phyloP scores from a whole-genome alignment of 2,113 vertebrate species.

The Paracanthobrama guichenoti region DNA sequence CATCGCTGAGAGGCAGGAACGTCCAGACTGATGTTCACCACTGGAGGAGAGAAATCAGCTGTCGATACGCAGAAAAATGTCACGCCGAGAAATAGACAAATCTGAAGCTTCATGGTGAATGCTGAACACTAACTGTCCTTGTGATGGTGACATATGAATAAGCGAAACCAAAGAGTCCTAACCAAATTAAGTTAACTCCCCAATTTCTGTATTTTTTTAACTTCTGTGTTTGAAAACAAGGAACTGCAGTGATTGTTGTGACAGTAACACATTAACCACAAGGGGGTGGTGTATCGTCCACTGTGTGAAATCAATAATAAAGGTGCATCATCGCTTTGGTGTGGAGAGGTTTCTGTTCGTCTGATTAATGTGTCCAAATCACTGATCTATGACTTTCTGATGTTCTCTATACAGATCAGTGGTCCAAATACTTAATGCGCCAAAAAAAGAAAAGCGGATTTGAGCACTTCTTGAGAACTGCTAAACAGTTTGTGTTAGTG shows the following conservation, averaged over 20 bases:
- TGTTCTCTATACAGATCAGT: no score
- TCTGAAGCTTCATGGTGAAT: slow-evolving; percentile 18
- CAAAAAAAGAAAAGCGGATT: no score
- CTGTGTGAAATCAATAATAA: not conserved
- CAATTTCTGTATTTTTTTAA: not conserved
- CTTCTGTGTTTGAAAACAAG: not conserved
- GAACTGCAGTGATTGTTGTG: slow-evolving; percentile 1
- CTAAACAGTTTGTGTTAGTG: not conserved
- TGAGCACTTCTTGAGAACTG: no score
- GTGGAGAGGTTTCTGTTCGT: not conserved
- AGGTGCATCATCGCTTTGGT: not conserved
- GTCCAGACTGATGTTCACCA: slow-evolving; percentile 72
- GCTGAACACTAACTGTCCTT: not conserved
- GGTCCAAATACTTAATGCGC: no score
- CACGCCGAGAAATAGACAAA: slow-evolving; percentile 6
- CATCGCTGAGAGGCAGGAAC: slow-evolving; percentile 65
- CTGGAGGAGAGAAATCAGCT: slow-evolving; percentile 58
- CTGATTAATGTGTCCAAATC: not conserved
- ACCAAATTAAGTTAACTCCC: no score
- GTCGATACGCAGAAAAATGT: not conserved
- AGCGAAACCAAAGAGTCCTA: not conserved
- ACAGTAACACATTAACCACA: not conserved
- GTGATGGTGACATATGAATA: not conserved
- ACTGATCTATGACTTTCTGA: no score
- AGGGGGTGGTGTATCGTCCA: not conserved